Evolutionary conservation across 2,797 vertebrate genomes (phyloP), one percentile per base, ranked within the genome.

Genomic region (Hemitrygon akajei): DNA sequence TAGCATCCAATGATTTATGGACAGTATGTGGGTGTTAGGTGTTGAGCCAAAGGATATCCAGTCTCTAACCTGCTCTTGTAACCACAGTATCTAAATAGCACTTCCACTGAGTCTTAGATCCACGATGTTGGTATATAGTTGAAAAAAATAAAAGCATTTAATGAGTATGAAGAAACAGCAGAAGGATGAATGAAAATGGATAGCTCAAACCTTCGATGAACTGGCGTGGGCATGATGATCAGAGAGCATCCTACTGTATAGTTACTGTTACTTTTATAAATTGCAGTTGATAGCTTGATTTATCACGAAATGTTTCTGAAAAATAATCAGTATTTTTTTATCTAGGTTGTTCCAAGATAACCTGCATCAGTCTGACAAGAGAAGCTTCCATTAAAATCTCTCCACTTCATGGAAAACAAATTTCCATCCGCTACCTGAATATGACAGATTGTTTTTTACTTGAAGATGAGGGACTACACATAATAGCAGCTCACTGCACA

Each of bases 361-460:
- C 99, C 0, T 99, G 99, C 95, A 99, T 99, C 97, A 99, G 98
- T 94, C 94, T 99, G 94, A 99, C 98, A 22, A 97, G 97, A 0
- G 98, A 99, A 95, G 98, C 98, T 93, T 98, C 98, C 12, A 97
- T 98, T 94, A 98, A 98, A 96, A 97, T 99, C 94, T 98, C 98
- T 56, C 98, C 98, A 0, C 95, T 99, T 73, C 98, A 99, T 0
- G 98, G 98, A 94, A 99, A 99, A 96, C 98, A 99, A 96, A 99
- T 99, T 94, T 98, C 98, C 96, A 98, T 99, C 94, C 98, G 98
- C 96, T 98, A 97, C 97, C 96, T 99, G 97, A 98, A 99, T 97
- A 99, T 99, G 98, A 99, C 98, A 0, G 98, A 99, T 96, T 99
- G 99, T 96, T 98, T 98, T n/a, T 98, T 98, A 94, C 97, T 99